phyloP scores from a whole-genome alignment of 2,888 invertebrate genomes.

The Koerneria pararmatus region DNA sequence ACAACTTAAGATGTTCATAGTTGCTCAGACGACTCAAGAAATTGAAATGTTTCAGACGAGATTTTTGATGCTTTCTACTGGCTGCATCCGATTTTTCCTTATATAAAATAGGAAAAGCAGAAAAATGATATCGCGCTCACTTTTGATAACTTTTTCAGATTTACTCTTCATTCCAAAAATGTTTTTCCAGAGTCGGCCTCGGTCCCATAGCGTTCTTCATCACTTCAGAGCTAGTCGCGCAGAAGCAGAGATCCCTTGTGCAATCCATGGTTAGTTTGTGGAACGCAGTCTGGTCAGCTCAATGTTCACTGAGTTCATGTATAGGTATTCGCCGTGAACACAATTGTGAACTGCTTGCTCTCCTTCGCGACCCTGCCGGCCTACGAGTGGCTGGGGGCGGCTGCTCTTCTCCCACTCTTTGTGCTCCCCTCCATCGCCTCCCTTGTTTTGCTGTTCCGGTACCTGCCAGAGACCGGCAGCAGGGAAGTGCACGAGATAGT shows the following conservation, averaged over 20 bases:
- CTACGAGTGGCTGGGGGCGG: constrained; percentile 29
- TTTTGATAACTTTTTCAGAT: too few species aligned
- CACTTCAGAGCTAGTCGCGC: constrained; percentile 40
- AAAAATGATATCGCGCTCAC: too few species aligned
- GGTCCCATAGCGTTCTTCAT: constrained; percentile 49
- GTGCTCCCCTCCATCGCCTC: constrained; percentile 31
- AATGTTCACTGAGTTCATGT: not conserved
- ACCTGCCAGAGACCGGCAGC: constrained; percentile 42
- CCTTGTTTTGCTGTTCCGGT: constrained; percentile 29
- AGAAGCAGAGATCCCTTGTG: constrained; percentile 41
- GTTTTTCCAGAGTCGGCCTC: constrained; percentile 32
- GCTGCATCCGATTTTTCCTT: too few species aligned
- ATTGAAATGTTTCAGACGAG: too few species aligned
- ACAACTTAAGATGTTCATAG: too few species aligned
- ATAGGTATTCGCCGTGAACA: constrained; percentile 20
- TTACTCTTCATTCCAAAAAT: too few species aligned
- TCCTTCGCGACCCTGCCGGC: constrained; percentile 21
- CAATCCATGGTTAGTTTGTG: constrained; percentile 41
- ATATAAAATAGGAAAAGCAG: too few species aligned
- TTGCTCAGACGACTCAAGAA: too few species aligned
- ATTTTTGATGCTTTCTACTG: too few species aligned
- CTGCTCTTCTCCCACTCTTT: constrained; percentile 43
- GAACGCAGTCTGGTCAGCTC: not conserved
- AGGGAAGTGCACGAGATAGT: constrained; percentile 31
- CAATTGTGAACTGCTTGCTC: constrained; percentile 15